Evolutionary conservation across 2,888 invertebrate species (phyloP).

Genomic region (Drosophila neonasuta): DNA sequence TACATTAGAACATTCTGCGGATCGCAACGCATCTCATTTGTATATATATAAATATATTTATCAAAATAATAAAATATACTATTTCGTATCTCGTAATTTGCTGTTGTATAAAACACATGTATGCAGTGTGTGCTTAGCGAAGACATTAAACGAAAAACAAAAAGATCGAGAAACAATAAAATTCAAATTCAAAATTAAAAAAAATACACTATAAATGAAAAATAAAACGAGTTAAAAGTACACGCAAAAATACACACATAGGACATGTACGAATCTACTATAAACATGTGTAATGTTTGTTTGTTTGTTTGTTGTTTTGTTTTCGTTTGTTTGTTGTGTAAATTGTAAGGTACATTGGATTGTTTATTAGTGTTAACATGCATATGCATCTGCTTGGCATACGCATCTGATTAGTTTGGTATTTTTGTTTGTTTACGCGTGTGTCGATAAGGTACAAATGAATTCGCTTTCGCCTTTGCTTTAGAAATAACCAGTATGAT

Average conservation of each 20-base stretch:
- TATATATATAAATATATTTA: conserved; percentile 66
- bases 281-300: conserved; percentile 4
- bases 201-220: conserved; percentile 9
- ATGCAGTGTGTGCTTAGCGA: conserved; percentile 45
- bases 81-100: conserved; percentile 41
- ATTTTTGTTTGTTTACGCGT: conserved; percentile 6
- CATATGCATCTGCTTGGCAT: conserved; percentile 40
- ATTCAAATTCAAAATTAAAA: conserved; percentile 6
- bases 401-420: conserved; percentile 44
- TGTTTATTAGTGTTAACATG: conserved; percentile 62
- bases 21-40: conserved; percentile 34
- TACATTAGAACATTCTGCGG: conserved; percentile 40
- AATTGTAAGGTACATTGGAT: conserved; percentile 72
- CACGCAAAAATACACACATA: neutral
- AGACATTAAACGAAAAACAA: conserved; percentile 5
- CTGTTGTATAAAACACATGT: conserved; percentile 63
- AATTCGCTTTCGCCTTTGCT: conserved; percentile 26
- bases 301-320: conserved; percentile 7
- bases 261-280: conserved; percentile 1
- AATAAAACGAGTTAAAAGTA: conserved; percentile 11
- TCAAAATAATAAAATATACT: conserved; percentile 72
- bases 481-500: conserved; percentile 37
- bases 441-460: conserved; percentile 54
- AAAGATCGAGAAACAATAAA: conserved; percentile 27
- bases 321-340: conserved; percentile 33